Base-by-base conservation (phyloP, 2,113 vertebrate species). In the Motacilla tschutschensis region DNA sequence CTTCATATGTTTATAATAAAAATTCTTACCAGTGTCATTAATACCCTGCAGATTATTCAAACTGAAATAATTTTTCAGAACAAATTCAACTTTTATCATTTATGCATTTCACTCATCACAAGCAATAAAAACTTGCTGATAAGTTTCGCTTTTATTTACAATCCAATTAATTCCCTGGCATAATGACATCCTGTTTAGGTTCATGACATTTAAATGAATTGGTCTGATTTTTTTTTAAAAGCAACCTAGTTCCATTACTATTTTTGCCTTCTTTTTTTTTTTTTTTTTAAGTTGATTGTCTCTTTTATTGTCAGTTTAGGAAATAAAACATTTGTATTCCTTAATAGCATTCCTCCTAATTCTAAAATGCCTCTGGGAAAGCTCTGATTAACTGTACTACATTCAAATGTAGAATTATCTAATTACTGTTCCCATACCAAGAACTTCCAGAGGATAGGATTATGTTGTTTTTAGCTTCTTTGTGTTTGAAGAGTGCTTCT, bases 291-390 rank as follows among this genome's bases (percentile, higher is more conserved):
- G 64, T 53, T 53, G 67, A 82, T 87, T 0, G 0, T 84, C 75
- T 77, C 36, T 79, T 93, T 91, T 88, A 91, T 83, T 87, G 88
- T 65, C 79, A 78, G 72, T 85, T 93, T 83, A 88, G 76, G 88
- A 93, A 93, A 87, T 77, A 91, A 91, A 84, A 78, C 65, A 85
- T 92, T 91, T 90, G 72, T 95, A 91, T 85, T 94, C 79, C 76
- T 90, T 93, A 79, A 84, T 76, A 88, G 70, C n/a, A 40, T 85
- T 92, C 73, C 60, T 92, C 54, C 50, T 93, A 87, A 92, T 93
- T 95, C 88, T 88, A 83, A 88, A 87, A 74, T 75, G 87, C 87
- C 90, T 20, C 41, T 91, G 84, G 88, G 92, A 87, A 85, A 87
- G 79, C 64, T 90, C 79, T 93, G 90, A 91, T 93, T 90, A 94